These are phyloP conservation scores for Phodopus roborovskii DNA, from an alignment of 2,113 vertebrate genomes.

Conservation along the genomic window DNA sequence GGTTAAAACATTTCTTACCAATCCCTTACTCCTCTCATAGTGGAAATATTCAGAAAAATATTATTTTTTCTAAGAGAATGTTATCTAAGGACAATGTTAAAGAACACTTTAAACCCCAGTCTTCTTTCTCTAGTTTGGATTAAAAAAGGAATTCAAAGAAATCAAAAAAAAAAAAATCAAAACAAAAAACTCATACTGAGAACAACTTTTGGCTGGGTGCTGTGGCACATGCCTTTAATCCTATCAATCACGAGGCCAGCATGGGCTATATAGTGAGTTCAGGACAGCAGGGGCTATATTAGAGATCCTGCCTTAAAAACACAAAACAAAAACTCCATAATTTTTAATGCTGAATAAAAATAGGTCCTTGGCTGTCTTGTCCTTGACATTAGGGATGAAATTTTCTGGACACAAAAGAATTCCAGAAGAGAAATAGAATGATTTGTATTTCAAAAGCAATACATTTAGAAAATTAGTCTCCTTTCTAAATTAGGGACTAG, in stretches of 20 bases:
- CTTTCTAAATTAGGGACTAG: background rate
- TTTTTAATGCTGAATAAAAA: background rate
- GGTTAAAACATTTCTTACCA: conserved; percentile 7
- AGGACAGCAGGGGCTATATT: background rate
- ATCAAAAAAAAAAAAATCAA: no score
- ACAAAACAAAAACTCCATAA: background rate
- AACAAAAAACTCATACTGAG: background rate
- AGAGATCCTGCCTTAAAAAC: background rate
- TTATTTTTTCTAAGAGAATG: background rate
- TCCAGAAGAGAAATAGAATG: conserved; percentile 14
- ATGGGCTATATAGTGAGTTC: background rate
- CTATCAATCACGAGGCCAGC: background rate
- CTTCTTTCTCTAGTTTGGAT: background rate
- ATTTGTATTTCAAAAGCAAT: background rate
- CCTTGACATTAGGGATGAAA: background rate
- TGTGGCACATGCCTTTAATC: background rate
- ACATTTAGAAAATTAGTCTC: background rate
- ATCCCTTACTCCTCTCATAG: background rate
- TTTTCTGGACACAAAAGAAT: background rate
- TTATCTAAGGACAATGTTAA: conserved; percentile 27
- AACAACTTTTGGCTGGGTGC: background rate
- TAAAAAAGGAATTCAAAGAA: background rate
- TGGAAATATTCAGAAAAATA: background rate
- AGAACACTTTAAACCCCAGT: background rate
- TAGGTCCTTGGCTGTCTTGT: background rate